Percentiles rank a stretch among this genome's conserved stretches.
These are phyloP conservation scores for Eurystomus glaucurus DNA, from an alignment of 2,797 vertebrate genomes.

Conservation along the genomic window DNA sequence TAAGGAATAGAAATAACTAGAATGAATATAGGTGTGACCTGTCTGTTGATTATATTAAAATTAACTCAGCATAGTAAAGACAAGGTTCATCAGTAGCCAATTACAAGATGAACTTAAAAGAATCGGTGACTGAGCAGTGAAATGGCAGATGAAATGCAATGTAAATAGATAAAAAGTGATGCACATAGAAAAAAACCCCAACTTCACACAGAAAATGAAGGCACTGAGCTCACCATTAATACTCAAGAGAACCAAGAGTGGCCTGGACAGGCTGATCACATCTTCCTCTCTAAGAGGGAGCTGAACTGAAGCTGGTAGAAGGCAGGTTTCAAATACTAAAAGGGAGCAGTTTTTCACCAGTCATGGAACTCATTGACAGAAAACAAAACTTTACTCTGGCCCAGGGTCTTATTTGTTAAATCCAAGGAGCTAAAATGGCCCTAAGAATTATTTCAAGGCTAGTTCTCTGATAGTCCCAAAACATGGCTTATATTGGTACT, in stretches of 20 bases:
- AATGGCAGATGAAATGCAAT: not conserved
- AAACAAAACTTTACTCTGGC: not conserved
- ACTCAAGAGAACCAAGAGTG: not conserved
- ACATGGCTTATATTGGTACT: not conserved
- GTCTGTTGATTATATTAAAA: not conserved
- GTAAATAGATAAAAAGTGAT: not conserved
- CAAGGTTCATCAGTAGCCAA: not conserved
- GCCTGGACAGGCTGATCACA: not conserved
- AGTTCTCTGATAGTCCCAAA: not conserved
- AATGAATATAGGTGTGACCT: not conserved
- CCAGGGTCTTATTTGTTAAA: not conserved
- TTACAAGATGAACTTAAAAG: not conserved
- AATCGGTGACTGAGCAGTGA: not conserved
- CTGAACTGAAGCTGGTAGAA: not conserved
- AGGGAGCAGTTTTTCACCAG: not conserved
- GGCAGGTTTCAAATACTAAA: not conserved
- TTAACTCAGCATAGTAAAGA: not conserved
- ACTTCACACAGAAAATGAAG: not conserved
- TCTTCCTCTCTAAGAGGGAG: not conserved
- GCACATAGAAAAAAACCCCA: not conserved
- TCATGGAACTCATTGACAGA: not conserved
- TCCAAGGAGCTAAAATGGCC: not conserved
- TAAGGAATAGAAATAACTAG: not conserved
- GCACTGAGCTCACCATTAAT: not conserved
- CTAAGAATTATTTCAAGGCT: not conserved